Evolutionary conservation across 1,140 invertebrate genomes (phyloP).

Genomic region (Bacillus rossius): DNA sequence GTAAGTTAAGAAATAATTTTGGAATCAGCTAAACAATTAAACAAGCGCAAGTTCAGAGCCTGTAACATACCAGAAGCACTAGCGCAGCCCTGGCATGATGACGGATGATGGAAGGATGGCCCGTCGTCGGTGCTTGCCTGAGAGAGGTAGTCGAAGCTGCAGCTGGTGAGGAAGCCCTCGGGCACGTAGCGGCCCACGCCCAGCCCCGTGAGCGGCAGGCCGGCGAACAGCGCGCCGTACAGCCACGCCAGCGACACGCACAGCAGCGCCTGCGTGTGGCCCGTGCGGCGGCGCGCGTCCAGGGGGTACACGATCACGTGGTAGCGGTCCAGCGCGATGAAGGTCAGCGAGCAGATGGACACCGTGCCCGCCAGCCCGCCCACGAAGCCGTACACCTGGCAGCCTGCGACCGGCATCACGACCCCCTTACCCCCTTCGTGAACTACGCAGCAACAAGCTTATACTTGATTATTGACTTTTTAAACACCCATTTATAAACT

Average conservation of each 20-base stretch:
- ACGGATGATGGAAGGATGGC: no score
- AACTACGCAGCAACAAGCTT: no score
- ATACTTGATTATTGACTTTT: no score
- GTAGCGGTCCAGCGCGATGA: slow-evolving; percentile 65
- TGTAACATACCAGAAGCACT: no score
- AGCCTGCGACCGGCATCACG: slow-evolving; percentile 55
- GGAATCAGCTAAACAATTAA: no score
- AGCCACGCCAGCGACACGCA: slow-evolving; percentile 61
- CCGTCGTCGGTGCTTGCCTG: not conserved
- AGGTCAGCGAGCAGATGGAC: slow-evolving; percentile 62
- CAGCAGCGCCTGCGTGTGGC: slow-evolving; percentile 48
- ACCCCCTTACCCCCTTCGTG: no score
- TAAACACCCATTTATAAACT: no score
- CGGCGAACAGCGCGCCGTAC: slow-evolving; percentile 60
- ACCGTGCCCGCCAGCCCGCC: slow-evolving; percentile 64
- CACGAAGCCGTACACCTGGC: slow-evolving; percentile 62
- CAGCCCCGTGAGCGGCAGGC: slow-evolving; percentile 57
- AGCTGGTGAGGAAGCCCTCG: slow-evolving; percentile 72
- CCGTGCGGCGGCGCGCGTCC: slow-evolving; percentile 52
- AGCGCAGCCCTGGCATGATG: no score
- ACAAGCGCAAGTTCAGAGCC: no score
- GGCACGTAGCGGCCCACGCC: slow-evolving; percentile 67
- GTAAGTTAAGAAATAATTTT: no score
- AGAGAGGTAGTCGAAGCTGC: slow-evolving; percentile 67
- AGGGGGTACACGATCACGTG: slow-evolving; percentile 65